phyloP scores from a whole-genome alignment of 92 coral and sea anemone genomes.

The Anthopleura xanthogrammica region DNA sequence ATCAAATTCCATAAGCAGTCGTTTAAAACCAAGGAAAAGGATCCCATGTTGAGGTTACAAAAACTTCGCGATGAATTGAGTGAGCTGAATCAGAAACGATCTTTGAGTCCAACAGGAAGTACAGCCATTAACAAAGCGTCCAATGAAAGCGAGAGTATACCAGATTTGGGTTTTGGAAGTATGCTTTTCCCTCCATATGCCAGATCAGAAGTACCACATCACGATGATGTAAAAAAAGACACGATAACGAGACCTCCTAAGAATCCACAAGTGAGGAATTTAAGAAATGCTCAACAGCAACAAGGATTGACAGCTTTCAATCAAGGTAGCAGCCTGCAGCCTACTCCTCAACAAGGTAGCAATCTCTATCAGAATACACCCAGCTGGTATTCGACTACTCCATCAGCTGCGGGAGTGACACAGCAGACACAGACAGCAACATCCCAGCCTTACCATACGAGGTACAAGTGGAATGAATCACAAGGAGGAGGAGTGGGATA shows the following conservation, averaged over 20 bases:
- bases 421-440: conserved; percentile 8
- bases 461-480: conserved; percentile 21
- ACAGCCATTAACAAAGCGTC: background rate
- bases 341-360: background rate
- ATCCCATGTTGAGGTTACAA: background rate
- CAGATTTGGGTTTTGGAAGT: background rate
- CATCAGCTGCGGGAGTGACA: background rate
- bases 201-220: background rate
- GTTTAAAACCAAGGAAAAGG: conserved; percentile 11
- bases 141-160: background rate
- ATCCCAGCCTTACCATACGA: background rate
- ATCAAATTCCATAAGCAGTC: background rate
- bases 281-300: conserved; percentile 9
- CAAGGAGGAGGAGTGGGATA: background rate
- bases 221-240: conserved; percentile 3
- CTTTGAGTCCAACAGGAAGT: conserved; percentile 7
- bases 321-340: background rate
- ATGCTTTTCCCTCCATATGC: conserved; percentile 30
- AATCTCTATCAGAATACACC: background rate
- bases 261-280: conserved; percentile 5
- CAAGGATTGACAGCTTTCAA: background rate
- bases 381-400: background rate
- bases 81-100: background rate
- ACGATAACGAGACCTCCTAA: background rate
- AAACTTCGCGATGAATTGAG: conserved; percentile 13